These are phyloP conservation scores for Nipponacmea schrenckii DNA, from an alignment of 2,888 invertebrate species.

Conservation along the genomic window DNA sequence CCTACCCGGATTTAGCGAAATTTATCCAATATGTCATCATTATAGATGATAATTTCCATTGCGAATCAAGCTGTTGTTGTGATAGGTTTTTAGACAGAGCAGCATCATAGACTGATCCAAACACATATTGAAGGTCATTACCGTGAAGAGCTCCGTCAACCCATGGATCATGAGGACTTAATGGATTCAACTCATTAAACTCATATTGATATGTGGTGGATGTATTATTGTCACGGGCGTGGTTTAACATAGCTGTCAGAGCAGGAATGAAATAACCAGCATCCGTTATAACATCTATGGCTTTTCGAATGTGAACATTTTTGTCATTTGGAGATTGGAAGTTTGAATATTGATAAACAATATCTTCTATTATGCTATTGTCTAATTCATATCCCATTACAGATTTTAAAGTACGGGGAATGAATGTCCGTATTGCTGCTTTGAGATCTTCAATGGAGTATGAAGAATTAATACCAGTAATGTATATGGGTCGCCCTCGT, in stretches of 20 bases:
- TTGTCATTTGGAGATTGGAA: background rate
- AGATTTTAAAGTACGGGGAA: background rate
- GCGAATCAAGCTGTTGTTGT: background rate
- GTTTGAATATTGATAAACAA: background rate
- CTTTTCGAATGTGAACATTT: background rate
- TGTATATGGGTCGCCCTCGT: background rate
- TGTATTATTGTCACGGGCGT: background rate
- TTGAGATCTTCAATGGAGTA: background rate
- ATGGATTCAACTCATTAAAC: slow-evolving; percentile 1
- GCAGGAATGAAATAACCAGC: background rate
- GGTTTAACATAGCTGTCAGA: background rate
- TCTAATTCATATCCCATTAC: background rate
- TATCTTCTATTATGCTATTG: background rate
- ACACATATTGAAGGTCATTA: background rate
- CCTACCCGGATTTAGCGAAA: slow-evolving; percentile 91
- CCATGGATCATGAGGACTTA: background rate
- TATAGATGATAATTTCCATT: slow-evolving; percentile 79
- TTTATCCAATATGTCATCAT: slow-evolving; percentile 96
- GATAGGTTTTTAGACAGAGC: background rate
- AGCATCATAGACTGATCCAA: background rate
- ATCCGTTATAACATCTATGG: background rate
- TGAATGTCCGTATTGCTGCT: background rate
- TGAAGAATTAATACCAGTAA: background rate
- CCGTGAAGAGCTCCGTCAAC: background rate
- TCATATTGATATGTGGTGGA: background rate